Evolutionary conservation across 1,140 invertebrate genomes (phyloP), one percentile per base, ranked within the genome.

Genomic region (Temnothorax nylanderi): DNA sequence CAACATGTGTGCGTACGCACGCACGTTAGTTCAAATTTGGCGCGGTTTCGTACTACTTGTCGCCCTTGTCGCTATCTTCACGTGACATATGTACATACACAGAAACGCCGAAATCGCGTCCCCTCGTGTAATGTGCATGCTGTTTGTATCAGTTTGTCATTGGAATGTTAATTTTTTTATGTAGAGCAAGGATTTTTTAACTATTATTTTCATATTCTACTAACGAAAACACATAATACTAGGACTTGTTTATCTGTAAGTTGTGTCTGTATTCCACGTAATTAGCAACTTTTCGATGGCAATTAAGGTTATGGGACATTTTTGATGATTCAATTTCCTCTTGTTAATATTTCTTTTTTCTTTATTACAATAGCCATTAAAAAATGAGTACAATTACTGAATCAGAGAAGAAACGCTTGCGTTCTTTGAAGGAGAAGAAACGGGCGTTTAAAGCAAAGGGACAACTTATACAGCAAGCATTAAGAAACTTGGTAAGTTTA

Each of bases 351-450:
- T 74, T 72, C 10, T 1, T 87, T 91, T 60, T 64, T 34, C 11
- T 77, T 49, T 3, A 21, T 65, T 51, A 34, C 58, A 11, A 49
- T 26, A 65, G 18, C 6, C 88, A 93, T 76, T 85, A 93, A 8
- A 85, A 54, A 54, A 87, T 54, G 86, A 88, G 26, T 86, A 88
- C 21, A 88, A 91, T 94, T 18, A 13, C 78, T 51, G 85, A 89
- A 71, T 88, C 96, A 10, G 96, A 97, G 86, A 94, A 95, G 60
- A 97, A 96, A 92, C 94, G 97, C 88, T 91, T 96, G 65, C 94
- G 96, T 82, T 96, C 96, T 18, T 94, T 97, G 77, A 95, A 95
- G 86, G 94, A 95, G 82, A 96, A 96, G 86, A 96, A 95, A 84
- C 93, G 95, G 89, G 92, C 94, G 32, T 97, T 96, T 85, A 96